phyloP scores from a whole-genome alignment of 2,888 invertebrate species.

The Brachylomia viminalis region DNA sequence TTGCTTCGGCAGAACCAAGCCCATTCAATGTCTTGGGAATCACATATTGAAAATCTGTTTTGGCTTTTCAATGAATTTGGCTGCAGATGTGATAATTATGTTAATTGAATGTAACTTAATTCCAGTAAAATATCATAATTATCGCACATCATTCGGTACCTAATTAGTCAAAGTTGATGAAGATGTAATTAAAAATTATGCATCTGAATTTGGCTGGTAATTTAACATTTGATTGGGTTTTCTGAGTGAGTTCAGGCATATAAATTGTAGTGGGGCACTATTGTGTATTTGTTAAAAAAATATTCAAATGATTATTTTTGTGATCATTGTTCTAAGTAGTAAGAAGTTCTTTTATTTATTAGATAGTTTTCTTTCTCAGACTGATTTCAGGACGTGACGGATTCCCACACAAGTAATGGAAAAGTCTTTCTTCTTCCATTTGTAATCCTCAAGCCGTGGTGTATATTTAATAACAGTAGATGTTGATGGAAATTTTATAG shows the following conservation, averaged over 20 bases:
- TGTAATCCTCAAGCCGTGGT: not conserved
- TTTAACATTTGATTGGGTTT: not conserved
- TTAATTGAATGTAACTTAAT: not conserved
- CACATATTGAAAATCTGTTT: not conserved
- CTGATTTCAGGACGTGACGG: not conserved
- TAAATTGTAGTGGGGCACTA: not conserved
- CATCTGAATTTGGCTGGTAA: not conserved
- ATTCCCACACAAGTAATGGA: not conserved
- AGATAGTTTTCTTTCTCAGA: not conserved
- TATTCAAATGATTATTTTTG: too few relatives aligned
- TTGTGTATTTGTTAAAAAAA: not conserved
- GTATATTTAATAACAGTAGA: slow-evolving; percentile 33
- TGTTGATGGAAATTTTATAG: slow-evolving; percentile 41
- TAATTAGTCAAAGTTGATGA: not conserved
- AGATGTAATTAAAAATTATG: not conserved
- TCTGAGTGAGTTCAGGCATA: not conserved
- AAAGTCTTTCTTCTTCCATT: not conserved
- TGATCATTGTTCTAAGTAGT: not conserved
- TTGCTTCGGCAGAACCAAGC: not conserved
- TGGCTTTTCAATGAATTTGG: not conserved
- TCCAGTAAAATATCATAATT: not conserved
- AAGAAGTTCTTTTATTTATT: not conserved
- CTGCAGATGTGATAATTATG: not conserved
- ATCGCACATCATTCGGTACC: not conserved
- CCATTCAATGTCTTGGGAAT: not conserved